Conservation (phyloP, 37 sponge, comb jelly and placozoan genomes). For the Dysidea cf. avara region DNA sequence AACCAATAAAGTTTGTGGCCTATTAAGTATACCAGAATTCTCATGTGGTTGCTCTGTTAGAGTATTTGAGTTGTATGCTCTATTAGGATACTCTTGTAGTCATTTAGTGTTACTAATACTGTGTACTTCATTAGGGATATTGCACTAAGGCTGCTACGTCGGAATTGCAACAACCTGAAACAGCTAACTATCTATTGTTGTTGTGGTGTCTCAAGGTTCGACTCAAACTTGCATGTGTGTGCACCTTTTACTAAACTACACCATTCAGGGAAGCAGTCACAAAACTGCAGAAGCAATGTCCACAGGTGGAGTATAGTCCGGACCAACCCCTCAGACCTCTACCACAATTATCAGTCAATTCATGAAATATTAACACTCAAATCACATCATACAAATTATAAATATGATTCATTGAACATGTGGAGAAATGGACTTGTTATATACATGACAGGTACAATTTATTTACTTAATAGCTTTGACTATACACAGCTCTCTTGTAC, state of each 20-base stretch:
- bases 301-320: conserved; percentile 45
- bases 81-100: background rate
- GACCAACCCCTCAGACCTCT: conserved; percentile 31
- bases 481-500: too few relatives aligned
- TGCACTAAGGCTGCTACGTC: conserved; percentile 53
- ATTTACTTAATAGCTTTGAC: too few relatives aligned
- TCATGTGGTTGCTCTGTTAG: too few relatives aligned
- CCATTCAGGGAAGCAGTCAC: conserved; percentile 41
- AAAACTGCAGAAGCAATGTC: conserved; percentile 18
- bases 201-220: conserved; percentile 68
- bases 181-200: conserved; percentile 63
- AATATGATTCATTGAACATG: too few relatives aligned
- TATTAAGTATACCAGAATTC: too few relatives aligned
- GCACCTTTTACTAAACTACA: background rate
- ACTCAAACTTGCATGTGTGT: background rate
- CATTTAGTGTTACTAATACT: background rate
- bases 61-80: too few relatives aligned
- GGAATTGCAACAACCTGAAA: conserved; percentile 49
- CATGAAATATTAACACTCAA: too few relatives aligned
- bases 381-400: too few relatives aligned
- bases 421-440: too few relatives aligned
- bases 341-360: too few relatives aligned
- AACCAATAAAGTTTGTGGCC: too few relatives aligned
- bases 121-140: conserved; percentile 54
- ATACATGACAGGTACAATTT: too few relatives aligned